Evolutionary conservation across 2,888 invertebrate genomes (phyloP).

Genomic region (Petrophora chlorosata): DNA sequence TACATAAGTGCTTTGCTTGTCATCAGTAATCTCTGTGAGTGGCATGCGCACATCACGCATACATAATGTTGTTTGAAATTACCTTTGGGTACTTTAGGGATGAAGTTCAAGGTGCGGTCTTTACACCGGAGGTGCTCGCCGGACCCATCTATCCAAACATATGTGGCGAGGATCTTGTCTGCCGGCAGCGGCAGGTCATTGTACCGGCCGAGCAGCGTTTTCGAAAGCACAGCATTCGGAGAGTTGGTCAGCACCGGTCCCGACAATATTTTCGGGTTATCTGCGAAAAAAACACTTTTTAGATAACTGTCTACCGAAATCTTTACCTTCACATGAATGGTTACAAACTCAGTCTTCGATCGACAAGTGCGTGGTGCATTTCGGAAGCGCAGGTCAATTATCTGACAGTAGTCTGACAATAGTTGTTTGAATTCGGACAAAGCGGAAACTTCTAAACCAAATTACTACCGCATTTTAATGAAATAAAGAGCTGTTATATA

Average conservation of each 20-base stretch:
- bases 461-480: not conserved
- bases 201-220: constrained; percentile 88
- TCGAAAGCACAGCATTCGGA: constrained; percentile 92
- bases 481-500: not conserved
- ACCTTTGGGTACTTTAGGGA: constrained; percentile 91
- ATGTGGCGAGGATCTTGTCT: constrained; percentile 92
- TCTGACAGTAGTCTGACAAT: constrained; percentile 12
- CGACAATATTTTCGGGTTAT: constrained; percentile 78
- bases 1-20: too few species aligned
- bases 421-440: not conserved
- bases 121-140: constrained; percentile 95
- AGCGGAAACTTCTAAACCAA: too few species aligned
- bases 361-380: constrained; percentile 39
- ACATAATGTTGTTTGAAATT: too few species aligned
- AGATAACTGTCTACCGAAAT: not conserved
- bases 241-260: constrained; percentile 85
- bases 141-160: constrained; percentile 97
- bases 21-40: too few species aligned
- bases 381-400: constrained; percentile 17
- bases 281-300: constrained; percentile 42
- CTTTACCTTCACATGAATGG: constrained; percentile 1
- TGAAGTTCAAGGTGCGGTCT: constrained; percentile 92
- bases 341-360: constrained; percentile 45
- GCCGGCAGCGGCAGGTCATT: constrained; percentile 90
- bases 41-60: too few species aligned